Conservation (phyloP, 37 sponge, comb jelly and placozoan species). For the Geodia barretti region DNA sequence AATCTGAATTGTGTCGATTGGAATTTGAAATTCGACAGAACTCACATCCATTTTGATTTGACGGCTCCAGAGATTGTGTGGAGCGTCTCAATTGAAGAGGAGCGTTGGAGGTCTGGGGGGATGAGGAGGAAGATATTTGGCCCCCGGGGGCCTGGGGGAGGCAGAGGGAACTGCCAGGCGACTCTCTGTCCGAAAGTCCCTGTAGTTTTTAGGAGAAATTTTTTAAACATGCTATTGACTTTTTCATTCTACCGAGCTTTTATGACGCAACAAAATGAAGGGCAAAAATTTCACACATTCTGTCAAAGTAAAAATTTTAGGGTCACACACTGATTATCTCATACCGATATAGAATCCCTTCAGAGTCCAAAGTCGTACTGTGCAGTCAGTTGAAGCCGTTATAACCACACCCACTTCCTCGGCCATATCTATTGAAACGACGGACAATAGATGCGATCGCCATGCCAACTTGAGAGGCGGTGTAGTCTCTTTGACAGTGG, state of each 20-base stretch:
- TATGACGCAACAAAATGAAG: no score
- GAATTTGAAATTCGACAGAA: neutral
- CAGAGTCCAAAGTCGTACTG: slow-evolving; percentile 78
- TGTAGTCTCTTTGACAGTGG: slow-evolving; percentile 3
- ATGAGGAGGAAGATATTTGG: slow-evolving; percentile 34
- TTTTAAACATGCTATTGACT: no score
- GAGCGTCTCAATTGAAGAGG: slow-evolving; percentile 60
- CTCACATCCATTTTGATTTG: slow-evolving; percentile 78
- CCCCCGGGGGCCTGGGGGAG: slow-evolving; percentile 22
- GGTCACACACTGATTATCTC: neutral
- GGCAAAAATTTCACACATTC: neutral
- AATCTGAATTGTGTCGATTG: neutral
- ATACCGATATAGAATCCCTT: slow-evolving; percentile 80
- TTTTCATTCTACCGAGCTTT: no score
- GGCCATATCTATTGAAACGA: slow-evolving; percentile 65
- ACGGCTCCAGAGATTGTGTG: slow-evolving; percentile 63
- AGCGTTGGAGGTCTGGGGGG: slow-evolving; percentile 49
- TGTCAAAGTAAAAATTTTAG: no score
- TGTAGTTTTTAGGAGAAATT: no score
- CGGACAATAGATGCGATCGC: slow-evolving; percentile 55
- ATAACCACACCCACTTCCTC: slow-evolving; percentile 66
- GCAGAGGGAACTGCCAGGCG: slow-evolving; percentile 40
- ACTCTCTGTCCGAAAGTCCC: slow-evolving; percentile 88
- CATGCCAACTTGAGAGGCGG: slow-evolving; percentile 52
- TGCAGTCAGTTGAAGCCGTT: slow-evolving; percentile 77